Evolutionary conservation across 2,113 vertebrate species (phyloP), one percentile per base, ranked within the genome.

Genomic region (Epinephelus fuscoguttatus): DNA sequence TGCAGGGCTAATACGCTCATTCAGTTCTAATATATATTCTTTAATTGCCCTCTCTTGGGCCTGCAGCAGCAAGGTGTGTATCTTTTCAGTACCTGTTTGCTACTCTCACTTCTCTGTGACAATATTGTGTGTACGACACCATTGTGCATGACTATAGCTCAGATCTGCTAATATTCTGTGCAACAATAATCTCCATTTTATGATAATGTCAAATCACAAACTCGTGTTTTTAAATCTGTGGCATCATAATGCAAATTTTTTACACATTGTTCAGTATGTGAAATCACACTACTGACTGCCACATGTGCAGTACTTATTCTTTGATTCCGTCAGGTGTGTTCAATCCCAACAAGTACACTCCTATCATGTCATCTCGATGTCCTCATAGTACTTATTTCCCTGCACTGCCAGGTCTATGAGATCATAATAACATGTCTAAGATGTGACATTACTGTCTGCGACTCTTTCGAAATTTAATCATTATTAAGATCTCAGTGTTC

Each of bases 401-500:
- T 49, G 70, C 40, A 13, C n/a, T n/a, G 47, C 25, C 42, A 66
- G 1, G 55, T 33, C 30, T 75, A 4, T 70, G 61, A 69, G 45
- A 19, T 10, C 33, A 78, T 17, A 37, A 33, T 25, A 37, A 21
- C 62, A 59, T 25, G 6, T 11, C 19, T 45, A 30, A 40, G 27
- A 25, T 45, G 62, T 75, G 53, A 40, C 55, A 55, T 25, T 69
- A 60, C 72, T 57, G 56, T 75, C 27, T 21, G 13, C 40, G 25
- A 13, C 13, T 60, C 73, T 45, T 71, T 30, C 70, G 2, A 73
- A 59, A 52, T 45, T 0, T 14, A 27, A 55, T 23, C 18, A 23
- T 75, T 80, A 64, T 78, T 72, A 62, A 67, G 57, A 72, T 47
- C 13, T 63, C 55, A 18, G 50, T 9, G 47, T 42, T 57, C 12